phyloP scores from a whole-genome alignment of 1,140 invertebrate species.

The Frieseomelitta varia region DNA sequence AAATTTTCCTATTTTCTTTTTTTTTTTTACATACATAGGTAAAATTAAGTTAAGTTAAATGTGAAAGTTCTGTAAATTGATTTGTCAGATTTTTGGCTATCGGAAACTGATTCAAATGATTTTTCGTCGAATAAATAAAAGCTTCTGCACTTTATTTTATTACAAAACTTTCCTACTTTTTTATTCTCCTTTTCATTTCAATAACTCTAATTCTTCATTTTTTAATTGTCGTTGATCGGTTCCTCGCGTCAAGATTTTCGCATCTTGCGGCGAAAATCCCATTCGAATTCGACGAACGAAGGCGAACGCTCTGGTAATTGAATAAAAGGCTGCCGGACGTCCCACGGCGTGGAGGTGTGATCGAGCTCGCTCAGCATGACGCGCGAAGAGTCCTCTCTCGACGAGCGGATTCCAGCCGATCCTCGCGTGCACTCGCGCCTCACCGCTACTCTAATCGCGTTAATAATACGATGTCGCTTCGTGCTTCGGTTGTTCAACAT shows the following conservation, averaged over 20 bases:
- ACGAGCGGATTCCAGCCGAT: conserved; percentile 16
- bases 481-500: conserved; percentile 6
- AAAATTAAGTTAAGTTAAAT: too few relatives aligned
- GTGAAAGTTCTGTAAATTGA: too few relatives aligned
- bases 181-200: not conserved
- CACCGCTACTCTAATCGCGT: conserved; percentile 6
- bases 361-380: conserved; percentile 62
- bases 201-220: too few relatives aligned
- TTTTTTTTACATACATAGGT: too few relatives aligned
- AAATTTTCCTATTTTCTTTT: too few relatives aligned
- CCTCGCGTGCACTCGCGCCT: conserved; percentile 15
- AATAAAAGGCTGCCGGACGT: conserved; percentile 56
- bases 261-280: not conserved
- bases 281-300: conserved; percentile 33
- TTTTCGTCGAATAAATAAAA: too few relatives aligned
- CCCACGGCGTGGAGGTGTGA: conserved; percentile 63
- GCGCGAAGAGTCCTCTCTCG: conserved; percentile 7
- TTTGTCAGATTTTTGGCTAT: too few relatives aligned
- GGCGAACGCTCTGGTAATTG: conserved; percentile 54
- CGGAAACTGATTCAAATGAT: too few relatives aligned
- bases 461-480: conserved; percentile 17
- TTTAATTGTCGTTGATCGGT: not conserved
- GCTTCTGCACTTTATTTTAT: too few relatives aligned
- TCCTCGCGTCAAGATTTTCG: not conserved
- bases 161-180: not conserved